Conservation (phyloP, 2,888 invertebrate genomes). For the Orgyia antiqua region DNA sequence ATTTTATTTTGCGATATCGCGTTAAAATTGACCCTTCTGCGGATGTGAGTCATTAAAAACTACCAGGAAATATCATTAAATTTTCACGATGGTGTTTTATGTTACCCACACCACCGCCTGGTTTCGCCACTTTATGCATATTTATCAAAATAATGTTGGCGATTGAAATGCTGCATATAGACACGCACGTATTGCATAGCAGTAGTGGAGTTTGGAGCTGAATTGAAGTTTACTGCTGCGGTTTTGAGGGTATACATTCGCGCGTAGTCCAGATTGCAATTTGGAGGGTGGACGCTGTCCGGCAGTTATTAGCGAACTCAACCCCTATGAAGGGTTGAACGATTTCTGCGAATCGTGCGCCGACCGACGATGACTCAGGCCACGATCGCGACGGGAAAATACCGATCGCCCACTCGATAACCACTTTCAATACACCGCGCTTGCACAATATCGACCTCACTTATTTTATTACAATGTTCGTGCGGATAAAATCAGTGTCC, state of each 20-base stretch:
- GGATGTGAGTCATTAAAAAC: conserved; percentile 73
- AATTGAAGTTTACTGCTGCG: conserved; percentile 61
- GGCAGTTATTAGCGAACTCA: conserved; percentile 67
- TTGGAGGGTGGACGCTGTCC: conserved; percentile 56
- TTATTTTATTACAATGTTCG: conserved; percentile 36
- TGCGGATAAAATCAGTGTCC: conserved; percentile 29
- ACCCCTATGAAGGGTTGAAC: conserved; percentile 61
- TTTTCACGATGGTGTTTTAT: conserved; percentile 75
- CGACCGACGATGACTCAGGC: conserved; percentile 52
- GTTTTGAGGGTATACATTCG: conserved; percentile 65
- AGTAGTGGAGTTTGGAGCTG: too few species aligned
- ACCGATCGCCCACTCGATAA: conserved; percentile 57
- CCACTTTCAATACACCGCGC: conserved; percentile 45
- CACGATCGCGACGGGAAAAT: conserved; percentile 51
- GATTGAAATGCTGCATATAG: conserved; percentile 77
- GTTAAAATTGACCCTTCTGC: conserved; percentile 72
- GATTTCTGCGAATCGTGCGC: conserved; percentile 60
- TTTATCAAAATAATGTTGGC: conserved; percentile 76
- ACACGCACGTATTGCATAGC: conserved; percentile 67
- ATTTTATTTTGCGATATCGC: conserved; percentile 59
- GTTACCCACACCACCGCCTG: conserved; percentile 55
- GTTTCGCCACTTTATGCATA: conserved; percentile 74
- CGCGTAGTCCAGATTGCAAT: conserved; percentile 47
- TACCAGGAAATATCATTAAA: conserved; percentile 76
- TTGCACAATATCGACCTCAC: conserved; percentile 38